A percentile compares a stretch with the other conserved stretches of the same genome.
Evolutionary conservation across 2,888 invertebrate species (phyloP).

Genomic region (Gisinianus flammeolus): DNA sequence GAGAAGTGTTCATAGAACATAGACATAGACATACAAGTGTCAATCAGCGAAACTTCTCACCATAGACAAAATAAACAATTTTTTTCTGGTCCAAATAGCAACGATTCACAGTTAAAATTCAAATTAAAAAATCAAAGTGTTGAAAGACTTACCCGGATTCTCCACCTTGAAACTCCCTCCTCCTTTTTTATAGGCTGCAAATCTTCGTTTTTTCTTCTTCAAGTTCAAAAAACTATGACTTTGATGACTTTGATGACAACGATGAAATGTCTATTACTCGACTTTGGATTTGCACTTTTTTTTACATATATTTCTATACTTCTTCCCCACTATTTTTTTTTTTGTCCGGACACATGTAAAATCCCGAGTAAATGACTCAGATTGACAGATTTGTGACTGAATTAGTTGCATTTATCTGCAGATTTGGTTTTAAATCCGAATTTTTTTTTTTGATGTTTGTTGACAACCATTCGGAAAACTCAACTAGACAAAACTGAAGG

Average conservation of each 20-base stretch:
- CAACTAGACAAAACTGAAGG: slow-evolving; percentile 22
- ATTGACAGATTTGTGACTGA: not conserved
- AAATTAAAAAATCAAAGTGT: not conserved
- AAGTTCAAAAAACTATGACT: not conserved
- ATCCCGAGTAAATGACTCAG: too few species aligned
- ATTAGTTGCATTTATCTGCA: not conserved
- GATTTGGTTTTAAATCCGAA: too few species aligned
- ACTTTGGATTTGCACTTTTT: not conserved
- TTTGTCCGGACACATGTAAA: too few species aligned
- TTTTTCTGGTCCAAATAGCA: not conserved
- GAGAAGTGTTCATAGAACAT: not conserved
- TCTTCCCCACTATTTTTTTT: not conserved
- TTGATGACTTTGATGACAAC: not conserved
- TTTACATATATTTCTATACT: not conserved
- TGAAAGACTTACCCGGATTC: slow-evolving; percentile 13
- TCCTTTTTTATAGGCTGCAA: not conserved
- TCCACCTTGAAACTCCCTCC: not conserved
- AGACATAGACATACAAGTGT: not conserved
- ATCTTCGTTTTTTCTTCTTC: not conserved
- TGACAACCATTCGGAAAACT: slow-evolving; percentile 25
- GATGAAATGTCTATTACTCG: not conserved
- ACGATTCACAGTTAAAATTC: not conserved
- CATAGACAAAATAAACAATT: slow-evolving; percentile 23
- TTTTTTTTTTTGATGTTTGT: not conserved
- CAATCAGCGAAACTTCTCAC: not conserved